phyloP scores from a whole-genome alignment of 2,888 invertebrate genomes.

The Timema podura region DNA sequence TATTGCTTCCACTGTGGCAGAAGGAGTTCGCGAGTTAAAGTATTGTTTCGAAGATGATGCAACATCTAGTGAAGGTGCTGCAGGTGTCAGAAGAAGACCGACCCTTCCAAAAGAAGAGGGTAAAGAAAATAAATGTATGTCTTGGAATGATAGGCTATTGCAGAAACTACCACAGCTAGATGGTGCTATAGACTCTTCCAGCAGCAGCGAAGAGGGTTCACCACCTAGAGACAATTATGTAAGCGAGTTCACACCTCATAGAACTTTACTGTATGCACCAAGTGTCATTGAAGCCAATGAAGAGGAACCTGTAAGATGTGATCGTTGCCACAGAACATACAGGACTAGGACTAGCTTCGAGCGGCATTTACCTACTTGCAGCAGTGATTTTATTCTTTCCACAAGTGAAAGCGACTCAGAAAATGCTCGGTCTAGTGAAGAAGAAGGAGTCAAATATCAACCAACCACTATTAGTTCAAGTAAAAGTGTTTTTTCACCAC shows the following conservation, averaged over 20 bases:
- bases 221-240: constrained; percentile 45
- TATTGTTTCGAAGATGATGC: constrained; percentile 35
- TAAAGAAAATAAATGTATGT: constrained; percentile 44
- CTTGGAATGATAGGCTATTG: constrained; percentile 46
- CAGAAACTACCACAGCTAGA: constrained; percentile 61
- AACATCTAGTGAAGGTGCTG: constrained; percentile 12
- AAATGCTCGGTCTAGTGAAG: constrained; percentile 37
- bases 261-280: constrained; percentile 47
- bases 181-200: constrained; percentile 64
- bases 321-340: constrained; percentile 82
- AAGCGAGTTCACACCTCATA: constrained; percentile 40
- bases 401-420: constrained; percentile 82
- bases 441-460: constrained; percentile 11
- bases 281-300: constrained; percentile 40
- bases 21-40: constrained; percentile 41
- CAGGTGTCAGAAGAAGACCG: constrained; percentile 8
- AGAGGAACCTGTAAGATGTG: constrained; percentile 78
- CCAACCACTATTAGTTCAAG: too few relatives aligned
- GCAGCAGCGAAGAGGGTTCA: constrained; percentile 46
- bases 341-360: constrained; percentile 77
- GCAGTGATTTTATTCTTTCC: constrained; percentile 60
- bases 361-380: constrained; percentile 68
- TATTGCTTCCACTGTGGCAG: constrained; percentile 35
- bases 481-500: too few relatives aligned
- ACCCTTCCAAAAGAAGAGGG: constrained; percentile 39